phyloP scores from a whole-genome alignment of 2,797 vertebrate species.

The Pangasius larnaudii region DNA sequence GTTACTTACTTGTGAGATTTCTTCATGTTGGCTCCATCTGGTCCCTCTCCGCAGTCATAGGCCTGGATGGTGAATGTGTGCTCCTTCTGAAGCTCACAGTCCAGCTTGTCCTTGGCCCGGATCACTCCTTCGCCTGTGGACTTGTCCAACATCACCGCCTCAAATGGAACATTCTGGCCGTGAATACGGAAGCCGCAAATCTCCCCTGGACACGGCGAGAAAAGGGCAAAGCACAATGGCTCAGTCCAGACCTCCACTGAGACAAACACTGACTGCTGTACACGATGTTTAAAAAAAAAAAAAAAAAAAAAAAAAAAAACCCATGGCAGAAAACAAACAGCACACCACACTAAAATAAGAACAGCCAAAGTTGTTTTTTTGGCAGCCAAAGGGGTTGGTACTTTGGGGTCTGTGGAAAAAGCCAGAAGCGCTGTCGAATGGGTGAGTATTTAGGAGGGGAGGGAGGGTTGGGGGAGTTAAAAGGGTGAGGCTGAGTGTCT shows the following conservation, averaged over 20 bases:
- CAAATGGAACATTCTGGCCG: constrained; percentile 94
- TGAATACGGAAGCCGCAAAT: constrained; percentile 99
- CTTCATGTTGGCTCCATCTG: constrained; percentile 87
- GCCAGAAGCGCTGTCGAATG: constrained; percentile 84
- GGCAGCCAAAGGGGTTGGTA: constrained; percentile 85
- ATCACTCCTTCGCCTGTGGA: constrained; percentile 95
- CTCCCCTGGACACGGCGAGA: constrained; percentile 86
- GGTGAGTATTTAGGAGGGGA: constrained; percentile 78
- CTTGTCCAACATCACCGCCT: constrained; percentile 96
- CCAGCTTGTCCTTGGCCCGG: constrained; percentile 90
- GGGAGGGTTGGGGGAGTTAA: constrained; percentile 66
- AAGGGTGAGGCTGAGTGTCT: constrained; percentile 81
- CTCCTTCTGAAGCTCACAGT: constrained; percentile 97
- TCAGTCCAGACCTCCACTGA: constrained; percentile 54
- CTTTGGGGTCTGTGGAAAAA: constrained; percentile 89
- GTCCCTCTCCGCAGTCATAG: constrained; percentile 94
- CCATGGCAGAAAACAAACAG: constrained; percentile 59
- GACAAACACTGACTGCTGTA: constrained; percentile 13
- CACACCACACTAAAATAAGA: constrained; percentile 70
- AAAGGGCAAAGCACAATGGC: constrained; percentile 58
- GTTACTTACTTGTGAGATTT: constrained; percentile 96
- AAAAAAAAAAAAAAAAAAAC: constrained; percentile 48
- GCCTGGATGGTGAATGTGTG: constrained; percentile 97
- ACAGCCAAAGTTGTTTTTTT: constrained; percentile 79
- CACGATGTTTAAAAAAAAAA: constrained; percentile 48